A percentile compares a stretch with the other conserved stretches of the same genome.
Evolutionary conservation across 2,888 invertebrate species (phyloP).

Genomic region (Acheta domesticus): DNA sequence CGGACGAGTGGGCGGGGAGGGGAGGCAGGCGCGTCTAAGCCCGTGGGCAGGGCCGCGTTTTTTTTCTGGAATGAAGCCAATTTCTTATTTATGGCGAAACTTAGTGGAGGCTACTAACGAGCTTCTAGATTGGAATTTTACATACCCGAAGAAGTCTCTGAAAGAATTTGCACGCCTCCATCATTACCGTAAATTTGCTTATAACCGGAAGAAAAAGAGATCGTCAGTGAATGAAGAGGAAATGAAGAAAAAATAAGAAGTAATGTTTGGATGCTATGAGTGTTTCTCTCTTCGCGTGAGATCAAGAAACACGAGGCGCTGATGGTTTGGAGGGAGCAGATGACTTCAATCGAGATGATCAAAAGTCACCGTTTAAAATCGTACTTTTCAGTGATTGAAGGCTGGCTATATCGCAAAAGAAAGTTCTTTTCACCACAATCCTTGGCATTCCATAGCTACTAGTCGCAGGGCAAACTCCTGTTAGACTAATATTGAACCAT

Average conservation of each 20-base stretch:
- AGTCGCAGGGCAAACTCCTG: too few relatives aligned
- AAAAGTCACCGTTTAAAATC: too few relatives aligned
- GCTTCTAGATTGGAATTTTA: slow-evolving; percentile 18
- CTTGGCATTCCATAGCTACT: too few relatives aligned
- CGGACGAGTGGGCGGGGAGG: neutral
- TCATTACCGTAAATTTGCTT: slow-evolving; percentile 18
- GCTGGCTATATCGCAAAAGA: too few relatives aligned
- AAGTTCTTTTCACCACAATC: too few relatives aligned
- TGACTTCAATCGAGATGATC: too few relatives aligned
- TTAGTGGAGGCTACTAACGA: neutral
- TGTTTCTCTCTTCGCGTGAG: too few relatives aligned
- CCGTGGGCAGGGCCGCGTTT: neutral
- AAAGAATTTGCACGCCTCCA: neutral
- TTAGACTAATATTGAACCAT: too few relatives aligned
- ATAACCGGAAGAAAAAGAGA: neutral
- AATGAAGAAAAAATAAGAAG: neutral
- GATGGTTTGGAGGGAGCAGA: too few relatives aligned
- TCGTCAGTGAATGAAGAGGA: neutral
- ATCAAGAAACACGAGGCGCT: too few relatives aligned
- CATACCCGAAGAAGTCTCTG: slow-evolving; percentile 9
- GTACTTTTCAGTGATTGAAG: too few relatives aligned
- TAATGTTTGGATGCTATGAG: too few relatives aligned
- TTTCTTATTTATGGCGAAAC: slow-evolving; percentile 7
- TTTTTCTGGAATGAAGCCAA: neutral
- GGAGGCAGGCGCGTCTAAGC: neutral